Percentiles rank a stretch among this genome's conserved stretches.
Evolutionary conservation across 2,888 invertebrate species (phyloP).

Genomic region (Temnothorax ravouxi): DNA sequence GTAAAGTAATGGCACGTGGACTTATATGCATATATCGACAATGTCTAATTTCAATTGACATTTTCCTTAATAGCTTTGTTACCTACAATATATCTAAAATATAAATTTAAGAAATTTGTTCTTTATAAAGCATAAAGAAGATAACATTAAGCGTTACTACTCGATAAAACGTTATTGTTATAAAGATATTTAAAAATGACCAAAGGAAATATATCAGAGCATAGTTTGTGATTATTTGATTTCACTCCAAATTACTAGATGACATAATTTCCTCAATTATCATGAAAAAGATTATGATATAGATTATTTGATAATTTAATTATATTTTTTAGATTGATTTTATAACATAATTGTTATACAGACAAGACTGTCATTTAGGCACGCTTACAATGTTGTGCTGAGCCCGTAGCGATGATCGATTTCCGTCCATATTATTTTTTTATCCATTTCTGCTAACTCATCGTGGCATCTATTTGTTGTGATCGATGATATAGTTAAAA

Average conservation of each 20-base stretch:
- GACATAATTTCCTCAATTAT: not conserved
- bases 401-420: not conserved
- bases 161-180: conserved; percentile 1
- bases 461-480: not conserved
- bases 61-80: not conserved
- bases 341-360: not conserved
- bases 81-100: not conserved
- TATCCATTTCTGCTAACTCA: not conserved
- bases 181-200: not conserved
- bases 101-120: not conserved
- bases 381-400: not conserved
- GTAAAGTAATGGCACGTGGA: not conserved
- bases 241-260: not conserved
- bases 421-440: not conserved
- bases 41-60: not conserved
- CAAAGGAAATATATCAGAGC: not conserved
- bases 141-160: not conserved
- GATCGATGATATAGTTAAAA: not conserved
- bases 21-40: not conserved
- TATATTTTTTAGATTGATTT: not conserved
- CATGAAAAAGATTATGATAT: not conserved
- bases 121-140: not conserved
- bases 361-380: not conserved
- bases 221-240: not conserved
- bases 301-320: not conserved